Conservation (phyloP, 2,113 vertebrate species). For the Pteropus alecto region DNA sequence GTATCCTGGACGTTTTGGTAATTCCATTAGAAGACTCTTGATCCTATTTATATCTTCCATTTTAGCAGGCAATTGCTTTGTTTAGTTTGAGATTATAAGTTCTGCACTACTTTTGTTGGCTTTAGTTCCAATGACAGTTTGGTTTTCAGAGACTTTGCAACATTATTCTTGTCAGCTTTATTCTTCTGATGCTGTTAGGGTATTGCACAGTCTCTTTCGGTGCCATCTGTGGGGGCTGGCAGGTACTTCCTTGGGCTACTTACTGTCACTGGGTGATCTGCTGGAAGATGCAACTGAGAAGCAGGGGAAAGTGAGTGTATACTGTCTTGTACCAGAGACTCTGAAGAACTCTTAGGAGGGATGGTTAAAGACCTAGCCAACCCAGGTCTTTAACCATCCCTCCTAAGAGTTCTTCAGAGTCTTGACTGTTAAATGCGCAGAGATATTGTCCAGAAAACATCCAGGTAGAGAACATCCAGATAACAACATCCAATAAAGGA, state of each 20-base stretch:
- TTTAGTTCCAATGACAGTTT: neutral
- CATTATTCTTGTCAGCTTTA: neutral
- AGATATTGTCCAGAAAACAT: neutral
- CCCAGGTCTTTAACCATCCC: neutral
- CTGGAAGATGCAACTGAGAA: neutral
- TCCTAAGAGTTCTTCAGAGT: neutral
- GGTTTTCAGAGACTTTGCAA: neutral
- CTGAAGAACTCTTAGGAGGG: too few relatives aligned
- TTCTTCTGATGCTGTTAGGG: neutral
- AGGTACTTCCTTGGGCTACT: neutral
- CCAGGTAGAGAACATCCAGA: neutral
- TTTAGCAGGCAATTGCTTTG: neutral
- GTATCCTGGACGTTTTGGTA: neutral
- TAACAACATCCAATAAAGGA: neutral
- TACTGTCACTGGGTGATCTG: neutral
- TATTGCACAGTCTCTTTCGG: neutral
- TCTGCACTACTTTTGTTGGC: neutral
- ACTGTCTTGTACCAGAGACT: neutral
- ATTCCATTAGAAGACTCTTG: neutral
- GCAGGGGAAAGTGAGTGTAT: neutral
- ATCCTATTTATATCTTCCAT: neutral
- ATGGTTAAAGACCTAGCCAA: neutral
- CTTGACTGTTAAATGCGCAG: neutral
- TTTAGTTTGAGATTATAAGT: neutral
- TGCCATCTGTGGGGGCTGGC: neutral